Evolutionary conservation across 2,113 vertebrate species (phyloP).

Genomic region (Neogale vison): DNA sequence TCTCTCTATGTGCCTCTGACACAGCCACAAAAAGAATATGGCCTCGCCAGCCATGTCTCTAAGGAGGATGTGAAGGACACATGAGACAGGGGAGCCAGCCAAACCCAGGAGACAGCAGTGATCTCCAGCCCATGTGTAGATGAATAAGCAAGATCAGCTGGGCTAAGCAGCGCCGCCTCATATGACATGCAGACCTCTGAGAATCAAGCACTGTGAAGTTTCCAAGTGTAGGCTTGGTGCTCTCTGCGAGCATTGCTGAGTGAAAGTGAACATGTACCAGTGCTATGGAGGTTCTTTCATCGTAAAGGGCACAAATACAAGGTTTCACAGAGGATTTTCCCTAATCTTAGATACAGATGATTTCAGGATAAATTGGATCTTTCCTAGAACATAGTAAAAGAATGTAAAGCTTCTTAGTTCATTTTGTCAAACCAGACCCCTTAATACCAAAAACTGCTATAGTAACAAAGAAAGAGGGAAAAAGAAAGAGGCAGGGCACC

Average conservation of each 20-base stretch:
- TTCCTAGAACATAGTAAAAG: background rate
- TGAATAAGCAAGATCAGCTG: background rate
- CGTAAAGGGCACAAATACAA: background rate
- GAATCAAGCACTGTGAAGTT: background rate
- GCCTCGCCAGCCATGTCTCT: background rate
- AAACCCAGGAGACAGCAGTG: background rate
- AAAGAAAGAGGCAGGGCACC: background rate
- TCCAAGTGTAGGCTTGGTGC: background rate
- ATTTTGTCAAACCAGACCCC: background rate
- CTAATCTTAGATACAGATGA: background rate
- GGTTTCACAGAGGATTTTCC: background rate
- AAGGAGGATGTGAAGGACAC: background rate
- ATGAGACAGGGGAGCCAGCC: background rate
- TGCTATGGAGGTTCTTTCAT: background rate
- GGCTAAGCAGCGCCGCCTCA: background rate
- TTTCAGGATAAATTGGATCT: background rate
- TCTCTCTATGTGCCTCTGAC: background rate
- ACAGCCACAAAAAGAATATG: background rate
- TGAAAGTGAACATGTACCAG: background rate
- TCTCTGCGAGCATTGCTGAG: background rate
- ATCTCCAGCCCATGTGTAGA: background rate
- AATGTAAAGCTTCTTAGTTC: background rate
- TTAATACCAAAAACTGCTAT: background rate
- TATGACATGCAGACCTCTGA: background rate
- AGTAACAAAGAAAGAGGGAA: background rate